phyloP scores from a whole-genome alignment of 1,140 invertebrate genomes.

The Bombus haemorrhoidalis region DNA sequence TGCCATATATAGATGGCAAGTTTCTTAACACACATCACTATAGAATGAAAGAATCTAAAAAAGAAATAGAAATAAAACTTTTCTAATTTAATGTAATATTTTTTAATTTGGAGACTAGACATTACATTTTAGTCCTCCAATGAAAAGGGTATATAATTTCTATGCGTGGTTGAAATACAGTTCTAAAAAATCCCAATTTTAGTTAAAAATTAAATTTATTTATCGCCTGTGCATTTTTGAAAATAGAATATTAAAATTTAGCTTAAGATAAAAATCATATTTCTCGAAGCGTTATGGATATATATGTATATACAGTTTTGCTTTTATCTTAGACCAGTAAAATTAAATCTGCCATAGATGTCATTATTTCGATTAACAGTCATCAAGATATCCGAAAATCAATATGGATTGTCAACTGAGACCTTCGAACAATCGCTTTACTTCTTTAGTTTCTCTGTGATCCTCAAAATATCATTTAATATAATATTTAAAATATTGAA shows the following conservation, averaged over 20 bases:
- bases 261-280: slow-evolving; percentile 45
- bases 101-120: not conserved
- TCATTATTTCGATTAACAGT: slow-evolving; percentile 32
- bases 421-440: slow-evolving; percentile 30
- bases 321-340: slow-evolving; percentile 38
- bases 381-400: slow-evolving; percentile 38
- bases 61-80: not conserved
- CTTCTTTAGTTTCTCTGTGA: not conserved
- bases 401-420: slow-evolving; percentile 56
- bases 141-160: not conserved
- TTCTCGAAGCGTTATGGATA: slow-evolving; percentile 43
- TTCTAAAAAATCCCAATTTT: not conserved
- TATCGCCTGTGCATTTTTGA: slow-evolving; percentile 47
- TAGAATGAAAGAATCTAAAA: not conserved
- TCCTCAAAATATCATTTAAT: slow-evolving; percentile 30
- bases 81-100: not conserved
- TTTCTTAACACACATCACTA: not conserved
- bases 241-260: slow-evolving; percentile 56
- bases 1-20: not conserved
- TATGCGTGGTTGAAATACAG: not conserved
- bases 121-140: not conserved
- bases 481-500: slow-evolving; percentile 7
- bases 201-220: slow-evolving; percentile 54
- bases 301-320: slow-evolving; percentile 40
- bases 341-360: slow-evolving; percentile 31